These are phyloP conservation scores for Drosophila bocqueti DNA, from an alignment of 1,140 invertebrate species.

Conservation along the genomic window DNA sequence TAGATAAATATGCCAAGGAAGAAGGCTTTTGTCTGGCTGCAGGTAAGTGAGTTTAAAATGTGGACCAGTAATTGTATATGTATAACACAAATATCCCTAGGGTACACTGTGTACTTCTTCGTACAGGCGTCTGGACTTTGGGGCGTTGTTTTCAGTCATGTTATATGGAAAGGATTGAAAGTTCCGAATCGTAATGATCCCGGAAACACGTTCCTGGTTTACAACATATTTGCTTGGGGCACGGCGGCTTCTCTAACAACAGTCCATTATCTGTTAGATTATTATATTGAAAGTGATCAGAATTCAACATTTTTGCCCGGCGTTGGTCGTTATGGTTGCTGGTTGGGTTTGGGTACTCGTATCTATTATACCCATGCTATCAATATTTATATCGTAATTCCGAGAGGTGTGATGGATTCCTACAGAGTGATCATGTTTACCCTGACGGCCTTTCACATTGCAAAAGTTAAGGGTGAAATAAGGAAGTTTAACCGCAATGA, in stretches of 20 bases:
- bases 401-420: background rate
- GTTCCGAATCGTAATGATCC: background rate
- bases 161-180: slow-evolving; percentile 1
- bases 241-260: background rate
- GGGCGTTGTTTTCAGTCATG: background rate
- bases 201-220: background rate
- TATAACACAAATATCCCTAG: background rate
- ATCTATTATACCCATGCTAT: rapidly evolving
- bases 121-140: background rate
- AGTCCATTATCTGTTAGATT: background rate
- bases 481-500: background rate
- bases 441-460: background rate
- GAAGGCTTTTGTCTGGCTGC: background rate
- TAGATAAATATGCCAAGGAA: too few species aligned
- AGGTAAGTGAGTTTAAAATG: background rate
- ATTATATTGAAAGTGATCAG: background rate
- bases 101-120: background rate
- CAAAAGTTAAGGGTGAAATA: background rate
- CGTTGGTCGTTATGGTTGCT: background rate
- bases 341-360: background rate
- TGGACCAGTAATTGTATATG: background rate
- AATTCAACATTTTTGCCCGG: background rate
- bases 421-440: background rate
- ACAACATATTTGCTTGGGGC: slow-evolving; percentile 5
- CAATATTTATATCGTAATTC: background rate